Evolutionary conservation across 2,888 invertebrate species (phyloP), one percentile per base, ranked within the genome.

Genomic region (Endomychus coccineus): DNA sequence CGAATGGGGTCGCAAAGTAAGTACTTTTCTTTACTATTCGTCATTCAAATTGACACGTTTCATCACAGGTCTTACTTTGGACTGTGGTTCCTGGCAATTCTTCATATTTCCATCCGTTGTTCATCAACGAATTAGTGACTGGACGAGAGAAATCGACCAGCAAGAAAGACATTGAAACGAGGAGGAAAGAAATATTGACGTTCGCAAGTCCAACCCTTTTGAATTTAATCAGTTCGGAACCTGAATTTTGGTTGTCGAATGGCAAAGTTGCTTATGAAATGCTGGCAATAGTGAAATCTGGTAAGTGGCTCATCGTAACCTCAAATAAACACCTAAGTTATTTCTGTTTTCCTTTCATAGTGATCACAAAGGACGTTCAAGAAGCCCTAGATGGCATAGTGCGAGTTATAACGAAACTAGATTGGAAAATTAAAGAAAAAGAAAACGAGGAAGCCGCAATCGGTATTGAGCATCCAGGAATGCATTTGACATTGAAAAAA

Each of bases 1-100:
- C 58, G 84, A 86, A 59, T 81, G 83, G 75, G 95, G 94, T 1
- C 77, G 83, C 44, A 83, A 84, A 68, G 86, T 94, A 36, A 67
- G 58, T 44, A n/a, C n/a, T 37, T 10, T 11, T 5, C 22, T 27
- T 27, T 15, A 12, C 6, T 17, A 24, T 27, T 13, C 16, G 9
- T n/a, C n/a, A n/a, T n/a, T n/a, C n/a, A n/a, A n/a, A n/a, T n/a
- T n/a, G n/a, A n/a, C n/a, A n/a, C 21, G 19, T 36, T 25, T 36
- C 31, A 44, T 61, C 59, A 2, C 53, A 75, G 75, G 73, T 75
- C 1, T 54, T 96, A 32, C 74, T 88, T 40, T 95, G 95, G 78
- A 69, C 96, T 13, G 77, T 95, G 9, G 81, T 84, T 27, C 87
- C 91, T 1, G 80, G 83, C 24, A 83, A 90, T 56, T 72, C 78